phyloP scores from a whole-genome alignment of 2,888 invertebrate genomes.

The Neria commutata region DNA sequence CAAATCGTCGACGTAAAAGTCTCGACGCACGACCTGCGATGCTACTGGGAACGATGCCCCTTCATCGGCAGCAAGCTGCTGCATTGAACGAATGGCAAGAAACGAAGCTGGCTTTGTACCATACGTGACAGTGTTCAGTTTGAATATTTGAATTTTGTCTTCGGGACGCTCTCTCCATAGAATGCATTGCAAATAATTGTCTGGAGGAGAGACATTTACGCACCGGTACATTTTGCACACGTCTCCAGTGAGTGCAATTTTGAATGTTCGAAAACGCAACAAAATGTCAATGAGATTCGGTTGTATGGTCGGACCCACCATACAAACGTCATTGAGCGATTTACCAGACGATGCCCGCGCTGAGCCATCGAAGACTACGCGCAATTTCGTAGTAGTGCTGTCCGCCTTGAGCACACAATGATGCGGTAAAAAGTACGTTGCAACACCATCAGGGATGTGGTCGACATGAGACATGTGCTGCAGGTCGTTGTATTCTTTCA shows the following conservation, averaged over 20 bases:
- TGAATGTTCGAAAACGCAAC: slow-evolving; percentile 16
- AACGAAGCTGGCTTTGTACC: slow-evolving; percentile 22
- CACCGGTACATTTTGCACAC: slow-evolving; percentile 14
- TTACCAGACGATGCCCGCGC: slow-evolving; percentile 3
- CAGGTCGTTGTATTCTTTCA: not conserved
- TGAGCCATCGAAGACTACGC: slow-evolving; percentile 12
- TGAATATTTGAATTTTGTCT: slow-evolving; percentile 16
- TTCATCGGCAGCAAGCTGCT: slow-evolving; percentile 47
- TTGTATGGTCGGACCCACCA: slow-evolving; percentile 16
- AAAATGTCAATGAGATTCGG: slow-evolving; percentile 19
- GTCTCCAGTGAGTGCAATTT: slow-evolving; percentile 16
- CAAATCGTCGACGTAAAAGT: slow-evolving; percentile 38
- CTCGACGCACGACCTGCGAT: slow-evolving; percentile 19
- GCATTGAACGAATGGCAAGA: slow-evolving; percentile 24
- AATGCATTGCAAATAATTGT: slow-evolving; percentile 15
- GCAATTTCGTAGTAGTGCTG: slow-evolving; percentile 6
- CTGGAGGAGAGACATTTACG: slow-evolving; percentile 1
- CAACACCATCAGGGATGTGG: not conserved
- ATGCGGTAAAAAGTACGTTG: slow-evolving; percentile 3
- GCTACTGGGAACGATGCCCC: slow-evolving; percentile 27
- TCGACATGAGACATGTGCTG: not conserved
- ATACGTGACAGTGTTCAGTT: slow-evolving; percentile 15
- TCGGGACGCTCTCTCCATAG: slow-evolving; percentile 20
- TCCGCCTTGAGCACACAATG: slow-evolving; percentile 12
- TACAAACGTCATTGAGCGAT: slow-evolving; percentile 12